Conservation (phyloP, 2,113 vertebrate genomes). For the Equus quagga region DNA sequence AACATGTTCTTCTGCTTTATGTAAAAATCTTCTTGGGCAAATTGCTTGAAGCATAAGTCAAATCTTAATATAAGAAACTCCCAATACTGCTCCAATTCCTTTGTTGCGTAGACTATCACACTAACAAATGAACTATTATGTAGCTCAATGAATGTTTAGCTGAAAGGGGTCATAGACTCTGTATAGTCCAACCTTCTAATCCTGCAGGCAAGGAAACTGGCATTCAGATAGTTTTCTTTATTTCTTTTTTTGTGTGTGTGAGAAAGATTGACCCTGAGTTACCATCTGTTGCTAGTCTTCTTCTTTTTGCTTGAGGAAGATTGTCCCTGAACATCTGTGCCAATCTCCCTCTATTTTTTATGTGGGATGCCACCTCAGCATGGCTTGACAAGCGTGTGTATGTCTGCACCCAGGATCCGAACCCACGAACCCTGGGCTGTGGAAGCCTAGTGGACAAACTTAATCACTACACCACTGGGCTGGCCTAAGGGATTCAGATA, state of each 20-base stretch:
- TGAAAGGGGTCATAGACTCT: neutral
- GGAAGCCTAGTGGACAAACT: too few species aligned
- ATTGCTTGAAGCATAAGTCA: neutral
- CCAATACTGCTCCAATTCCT: neutral
- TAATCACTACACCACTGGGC: too few species aligned
- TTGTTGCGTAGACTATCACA: neutral
- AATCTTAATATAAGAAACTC: neutral
- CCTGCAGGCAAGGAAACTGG: neutral
- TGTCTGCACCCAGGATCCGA: too few species aligned
- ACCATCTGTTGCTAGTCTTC: too few species aligned
- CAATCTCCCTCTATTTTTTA: too few species aligned
- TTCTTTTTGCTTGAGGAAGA: too few species aligned
- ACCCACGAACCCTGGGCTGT: too few species aligned
- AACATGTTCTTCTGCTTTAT: neutral
- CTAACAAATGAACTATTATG: neutral
- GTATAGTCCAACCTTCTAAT: neutral
- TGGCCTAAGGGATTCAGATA: neutral
- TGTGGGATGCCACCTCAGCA: too few species aligned
- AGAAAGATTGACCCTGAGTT: too few species aligned
- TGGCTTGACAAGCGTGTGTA: too few species aligned
- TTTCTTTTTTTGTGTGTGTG: too few species aligned
- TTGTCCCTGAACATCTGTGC: too few species aligned
- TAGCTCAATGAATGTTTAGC: neutral
- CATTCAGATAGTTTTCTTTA: neutral
- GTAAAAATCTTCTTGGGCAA: slow-evolving; percentile 3